Evolutionary conservation across 1,140 invertebrate species (phyloP).

Genomic region (Belonocnema kinseyi): DNA sequence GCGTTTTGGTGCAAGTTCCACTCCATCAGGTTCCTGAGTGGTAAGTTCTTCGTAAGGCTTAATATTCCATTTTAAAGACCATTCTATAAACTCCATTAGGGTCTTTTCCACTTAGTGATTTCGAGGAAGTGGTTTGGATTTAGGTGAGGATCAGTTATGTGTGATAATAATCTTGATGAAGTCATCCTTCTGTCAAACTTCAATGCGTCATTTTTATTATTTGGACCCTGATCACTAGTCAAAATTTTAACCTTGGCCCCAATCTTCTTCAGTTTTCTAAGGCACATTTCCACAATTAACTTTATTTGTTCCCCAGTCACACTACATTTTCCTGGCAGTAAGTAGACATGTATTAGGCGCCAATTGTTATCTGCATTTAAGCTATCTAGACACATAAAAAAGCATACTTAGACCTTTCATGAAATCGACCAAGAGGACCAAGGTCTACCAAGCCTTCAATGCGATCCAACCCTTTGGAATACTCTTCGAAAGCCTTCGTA

Average conservation of each 20-base stretch:
- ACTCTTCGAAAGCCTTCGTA: constrained; percentile 47
- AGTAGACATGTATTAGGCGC: constrained; percentile 44
- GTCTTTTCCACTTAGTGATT: no score
- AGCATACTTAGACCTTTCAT: background rate
- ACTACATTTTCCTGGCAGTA: background rate
- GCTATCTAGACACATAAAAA: no score
- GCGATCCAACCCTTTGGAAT: constrained; percentile 41
- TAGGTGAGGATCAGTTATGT: constrained; percentile 49
- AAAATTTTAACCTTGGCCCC: no score
- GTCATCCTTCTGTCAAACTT: constrained; percentile 29
- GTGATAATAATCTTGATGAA: constrained; percentile 44
- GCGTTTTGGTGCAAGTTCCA: background rate
- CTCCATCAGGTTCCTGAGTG: background rate
- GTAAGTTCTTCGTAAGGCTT: background rate
- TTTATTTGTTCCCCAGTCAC: no score
- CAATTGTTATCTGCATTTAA: constrained; percentile 30
- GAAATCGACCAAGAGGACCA: constrained; percentile 31
- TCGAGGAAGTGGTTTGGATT: no score
- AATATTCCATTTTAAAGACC: constrained; percentile 41
- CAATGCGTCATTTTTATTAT: constrained; percentile 34
- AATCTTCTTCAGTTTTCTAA: no score
- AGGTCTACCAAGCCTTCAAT: constrained; percentile 51
- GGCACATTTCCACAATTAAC: no score
- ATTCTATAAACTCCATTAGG: constrained; percentile 40
- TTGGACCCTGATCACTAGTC: no score